A percentile compares a stretch with the other conserved stretches of the same genome.
Conservation (phyloP, 2,113 vertebrate species). For the Pteronura brasiliensis region DNA sequence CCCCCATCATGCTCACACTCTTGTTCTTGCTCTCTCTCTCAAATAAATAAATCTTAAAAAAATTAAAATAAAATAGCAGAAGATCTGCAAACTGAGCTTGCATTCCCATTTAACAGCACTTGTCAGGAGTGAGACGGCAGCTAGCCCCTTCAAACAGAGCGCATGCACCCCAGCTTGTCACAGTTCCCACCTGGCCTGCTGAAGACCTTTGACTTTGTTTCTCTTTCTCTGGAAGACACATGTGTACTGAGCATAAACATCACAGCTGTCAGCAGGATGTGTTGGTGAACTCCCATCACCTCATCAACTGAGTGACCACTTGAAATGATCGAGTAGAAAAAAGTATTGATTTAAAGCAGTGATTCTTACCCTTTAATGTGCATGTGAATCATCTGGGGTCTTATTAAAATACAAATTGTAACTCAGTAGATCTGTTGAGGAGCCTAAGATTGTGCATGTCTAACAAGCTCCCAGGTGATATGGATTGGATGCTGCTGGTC, state of each 20-base stretch:
- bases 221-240: neutral
- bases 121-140: neutral
- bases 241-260: neutral
- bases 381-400: neutral
- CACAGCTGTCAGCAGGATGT: neutral
- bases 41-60: neutral
- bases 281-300: neutral
- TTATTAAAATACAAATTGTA: constrained; percentile 45
- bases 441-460: neutral
- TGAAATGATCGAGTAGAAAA: neutral
- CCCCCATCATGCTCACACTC: neutral
- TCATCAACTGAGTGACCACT: neutral
- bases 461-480: neutral
- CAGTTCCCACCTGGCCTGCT: neutral
- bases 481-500: neutral
- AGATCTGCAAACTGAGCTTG: neutral
- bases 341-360: neutral
- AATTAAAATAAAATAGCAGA: neutral
- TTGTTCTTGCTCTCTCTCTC: neutral
- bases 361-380: neutral
- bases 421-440: neutral
- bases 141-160: neutral
- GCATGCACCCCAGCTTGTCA: too few relatives aligned
- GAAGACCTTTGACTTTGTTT: neutral
- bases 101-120: neutral